Percentiles rank a stretch among this genome's conserved stretches.
These are phyloP conservation scores for Marmota monax DNA, from an alignment of 2,113 vertebrate genomes.

Conservation along the genomic window DNA sequence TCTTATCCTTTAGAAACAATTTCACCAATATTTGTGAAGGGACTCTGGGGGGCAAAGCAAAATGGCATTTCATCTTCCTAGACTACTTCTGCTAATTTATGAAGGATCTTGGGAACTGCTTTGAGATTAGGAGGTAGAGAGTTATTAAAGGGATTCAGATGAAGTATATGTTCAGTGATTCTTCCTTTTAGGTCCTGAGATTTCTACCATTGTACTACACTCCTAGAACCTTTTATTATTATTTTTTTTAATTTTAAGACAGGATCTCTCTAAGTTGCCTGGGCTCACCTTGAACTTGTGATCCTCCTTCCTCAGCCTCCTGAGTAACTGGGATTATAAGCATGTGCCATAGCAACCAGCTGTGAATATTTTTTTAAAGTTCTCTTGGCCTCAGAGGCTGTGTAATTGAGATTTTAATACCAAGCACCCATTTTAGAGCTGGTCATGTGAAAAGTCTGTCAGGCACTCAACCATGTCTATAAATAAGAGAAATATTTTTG, in stretches of 20 bases:
- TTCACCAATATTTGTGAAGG: constrained; percentile 36
- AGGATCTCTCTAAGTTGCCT: neutral
- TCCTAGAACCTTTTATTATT: neutral
- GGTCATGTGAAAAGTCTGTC: neutral
- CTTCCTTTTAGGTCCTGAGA: neutral
- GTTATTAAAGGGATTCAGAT: constrained; percentile 27
- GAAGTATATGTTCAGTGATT: constrained; percentile 25
- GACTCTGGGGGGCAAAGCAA: constrained; percentile 5
- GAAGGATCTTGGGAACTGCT: constrained; percentile 23
- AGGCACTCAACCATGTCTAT: neutral
- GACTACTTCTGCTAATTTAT: neutral
- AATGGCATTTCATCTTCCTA: constrained; percentile 35
- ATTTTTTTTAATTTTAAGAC: neutral
- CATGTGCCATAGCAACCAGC: neutral
- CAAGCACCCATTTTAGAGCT: neutral
- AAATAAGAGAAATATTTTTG: neutral
- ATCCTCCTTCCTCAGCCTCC: neutral
- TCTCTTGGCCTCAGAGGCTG: neutral
- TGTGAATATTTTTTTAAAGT: neutral
- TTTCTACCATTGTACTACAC: neutral
- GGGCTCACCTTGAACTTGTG: neutral
- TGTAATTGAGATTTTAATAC: constrained; percentile 47
- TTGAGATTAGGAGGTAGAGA: constrained; percentile 12
- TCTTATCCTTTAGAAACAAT: constrained; percentile 48
- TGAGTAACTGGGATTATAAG: neutral